phyloP scores from a whole-genome alignment of 2,113 vertebrate species.

The Halichoeres trimaculatus region DNA sequence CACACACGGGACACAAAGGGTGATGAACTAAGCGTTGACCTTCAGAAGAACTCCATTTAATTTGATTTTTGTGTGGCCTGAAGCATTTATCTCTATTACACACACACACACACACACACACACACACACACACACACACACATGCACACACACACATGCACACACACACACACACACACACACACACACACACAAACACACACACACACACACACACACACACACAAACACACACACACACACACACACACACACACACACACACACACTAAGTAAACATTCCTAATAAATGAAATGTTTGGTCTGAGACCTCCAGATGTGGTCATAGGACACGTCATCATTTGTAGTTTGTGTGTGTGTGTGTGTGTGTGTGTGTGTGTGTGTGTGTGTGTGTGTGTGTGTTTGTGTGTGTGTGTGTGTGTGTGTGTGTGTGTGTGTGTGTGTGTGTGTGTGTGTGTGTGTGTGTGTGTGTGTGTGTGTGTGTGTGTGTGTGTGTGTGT shows the following conservation, averaged over 20 bases:
- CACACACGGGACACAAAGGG: background rate
- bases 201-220: too few relatives aligned
- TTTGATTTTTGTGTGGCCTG: slow-evolving; percentile 52
- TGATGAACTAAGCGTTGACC: background rate
- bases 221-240: too few relatives aligned
- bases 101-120: too few relatives aligned
- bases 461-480: background rate
- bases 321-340: slow-evolving; percentile 26
- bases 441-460: background rate
- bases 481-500: background rate
- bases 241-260: slow-evolving; percentile 8
- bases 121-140: slow-evolving; percentile 5
- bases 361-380: background rate
- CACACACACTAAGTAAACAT: slow-evolving; percentile 26
- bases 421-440: slow-evolving; percentile 6
- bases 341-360: slow-evolving; percentile 28
- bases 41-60: slow-evolving; percentile 28
- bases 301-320: slow-evolving; percentile 46
- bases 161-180: slow-evolving; percentile 1
- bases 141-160: slow-evolving; percentile 24
- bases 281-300: slow-evolving; percentile 60
- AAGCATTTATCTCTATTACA: slow-evolving; percentile 32
- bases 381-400: background rate
- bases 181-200: too few relatives aligned
- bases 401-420: too few relatives aligned